These are phyloP conservation scores for Apostichopus californicus DNA, from an alignment of 35 echinoderm and acorn worm genomes.

Conservation along the genomic window DNA sequence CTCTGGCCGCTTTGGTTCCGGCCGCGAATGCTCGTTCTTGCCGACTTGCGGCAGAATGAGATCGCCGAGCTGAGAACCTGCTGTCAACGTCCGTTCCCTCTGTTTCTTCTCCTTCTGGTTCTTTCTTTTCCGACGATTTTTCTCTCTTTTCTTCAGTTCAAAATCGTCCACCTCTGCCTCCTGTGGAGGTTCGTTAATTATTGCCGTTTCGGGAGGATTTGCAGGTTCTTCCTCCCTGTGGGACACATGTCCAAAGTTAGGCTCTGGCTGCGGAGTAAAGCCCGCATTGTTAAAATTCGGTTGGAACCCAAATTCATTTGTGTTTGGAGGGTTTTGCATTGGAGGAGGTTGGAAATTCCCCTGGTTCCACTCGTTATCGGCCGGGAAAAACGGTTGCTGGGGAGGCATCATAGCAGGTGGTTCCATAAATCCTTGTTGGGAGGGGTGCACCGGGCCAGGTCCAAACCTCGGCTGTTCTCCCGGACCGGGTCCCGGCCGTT, in stretches of 20 bases:
- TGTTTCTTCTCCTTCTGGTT: constrained; percentile 54
- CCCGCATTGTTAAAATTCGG: not conserved
- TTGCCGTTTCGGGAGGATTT: not conserved
- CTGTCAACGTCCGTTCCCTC: constrained; percentile 20
- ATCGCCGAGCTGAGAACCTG: constrained; percentile 1
- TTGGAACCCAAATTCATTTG: constrained; percentile 24
- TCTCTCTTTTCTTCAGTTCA: constrained; percentile 47
- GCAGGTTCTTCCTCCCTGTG: not conserved
- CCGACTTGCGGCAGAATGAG: constrained; percentile 14
- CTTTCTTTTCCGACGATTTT: constrained; percentile 37
- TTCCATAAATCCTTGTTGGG: constrained; percentile 35
- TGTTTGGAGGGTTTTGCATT: not conserved
- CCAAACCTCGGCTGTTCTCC: constrained; percentile 23
- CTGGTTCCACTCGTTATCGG: constrained; percentile 31
- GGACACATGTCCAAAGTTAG: not conserved
- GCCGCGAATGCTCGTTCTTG: constrained; percentile 19
- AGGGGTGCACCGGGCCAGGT: constrained; percentile 6
- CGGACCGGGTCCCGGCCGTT: not conserved
- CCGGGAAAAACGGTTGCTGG: constrained; percentile 15
- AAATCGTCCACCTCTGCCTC: constrained; percentile 19
- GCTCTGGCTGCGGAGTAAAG: constrained; percentile 41
- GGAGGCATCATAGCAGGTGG: constrained; percentile 21
- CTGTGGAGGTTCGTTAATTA: constrained; percentile 10
- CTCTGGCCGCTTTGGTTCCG: constrained; percentile 20
- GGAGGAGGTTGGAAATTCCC: constrained; percentile 1